Base-by-base conservation (phyloP, 2,888 invertebrate genomes). In the Acholoe squamosa region DNA sequence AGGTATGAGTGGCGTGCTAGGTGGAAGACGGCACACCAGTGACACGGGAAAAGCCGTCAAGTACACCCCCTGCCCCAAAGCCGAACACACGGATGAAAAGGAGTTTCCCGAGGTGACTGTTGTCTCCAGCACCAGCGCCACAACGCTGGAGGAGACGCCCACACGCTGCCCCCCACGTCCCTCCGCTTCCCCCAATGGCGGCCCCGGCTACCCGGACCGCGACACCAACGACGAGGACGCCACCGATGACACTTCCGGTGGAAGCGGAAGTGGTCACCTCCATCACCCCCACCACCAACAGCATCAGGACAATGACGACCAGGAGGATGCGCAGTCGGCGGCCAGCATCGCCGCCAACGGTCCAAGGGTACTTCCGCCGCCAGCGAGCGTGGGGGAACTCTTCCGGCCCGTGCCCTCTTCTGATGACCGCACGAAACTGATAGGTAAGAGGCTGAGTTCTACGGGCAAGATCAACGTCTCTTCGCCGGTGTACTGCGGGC, bases 91-190 rank as follows among this genome's bases (percentile, higher is more conserved):
- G n/a, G 94, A 93, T 33, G 95, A 96, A 90, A 95, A 95, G 91
- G 97, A 97, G 94, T 96, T 97, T 92, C 97, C 97, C 94, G 97
- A 97, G 96, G 97, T 97, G 94, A 97, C 97, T 91, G 97, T 97
- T 93, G 97, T 97, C 86, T 71, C 71, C 71, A 86, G 86, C 56
- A 33, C 34, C 31, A 89, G 67, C 71, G 51, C 76, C n/a, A 67
- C 89, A 0, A 43, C 51, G 25, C 76, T 52, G 10, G 43, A 43
- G 25, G 76, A 34, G 25, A 71, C 71, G 25, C 71, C 89, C 43
- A 25, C 52, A 3, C 76, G 16, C 22, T 51, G 61, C 22, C 61
- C 43, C 61, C 54, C 56, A 7, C n/a, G 25, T 19, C 33, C 34
- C 25, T 34, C 89, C n/a, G 89, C 61, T 31, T 33, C 67, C n/a